phyloP scores from a whole-genome alignment of 2,113 vertebrate genomes.

The Polypterus bichir region DNA sequence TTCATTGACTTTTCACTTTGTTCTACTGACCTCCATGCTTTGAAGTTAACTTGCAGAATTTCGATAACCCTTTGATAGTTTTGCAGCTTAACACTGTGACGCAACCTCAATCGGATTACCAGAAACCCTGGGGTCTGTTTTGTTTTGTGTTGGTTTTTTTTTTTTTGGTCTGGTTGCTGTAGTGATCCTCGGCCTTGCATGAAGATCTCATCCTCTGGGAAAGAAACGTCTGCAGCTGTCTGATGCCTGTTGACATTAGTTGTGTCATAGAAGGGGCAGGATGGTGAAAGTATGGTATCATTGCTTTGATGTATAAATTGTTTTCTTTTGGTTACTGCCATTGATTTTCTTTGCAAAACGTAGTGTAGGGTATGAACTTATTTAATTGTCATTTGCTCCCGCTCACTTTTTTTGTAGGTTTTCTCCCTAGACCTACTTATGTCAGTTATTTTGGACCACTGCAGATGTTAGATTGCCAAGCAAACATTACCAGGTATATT shows the following conservation, averaged over 20 bases:
- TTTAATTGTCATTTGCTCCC: slow-evolving; percentile 11
- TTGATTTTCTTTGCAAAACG: too few species aligned
- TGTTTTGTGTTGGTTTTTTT: slow-evolving; percentile 32
- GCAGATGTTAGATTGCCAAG: slow-evolving; percentile 14
- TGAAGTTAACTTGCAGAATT: slow-evolving; percentile 20
- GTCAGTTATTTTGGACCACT: slow-evolving; percentile 13
- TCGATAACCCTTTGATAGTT: slow-evolving; percentile 52
- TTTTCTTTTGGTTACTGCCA: too few species aligned
- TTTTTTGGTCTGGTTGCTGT: slow-evolving; percentile 64
- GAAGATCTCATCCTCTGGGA: slow-evolving; percentile 44
- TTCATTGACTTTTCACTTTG: too few species aligned
- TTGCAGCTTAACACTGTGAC: slow-evolving; percentile 46
- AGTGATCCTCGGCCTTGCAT: slow-evolving; percentile 48
- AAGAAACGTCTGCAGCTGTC: slow-evolving; percentile 36
- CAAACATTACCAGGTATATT: slow-evolving; percentile 38
- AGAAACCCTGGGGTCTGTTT: slow-evolving; percentile 39
- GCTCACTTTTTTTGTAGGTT: slow-evolving; percentile 1
- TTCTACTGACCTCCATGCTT: too few species aligned
- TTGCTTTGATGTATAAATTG: too few species aligned
- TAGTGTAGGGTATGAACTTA: too few species aligned
- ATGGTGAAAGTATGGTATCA: not conserved
- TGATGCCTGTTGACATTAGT: slow-evolving; percentile 25
- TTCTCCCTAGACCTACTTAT: not conserved
- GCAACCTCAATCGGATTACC: slow-evolving; percentile 53
- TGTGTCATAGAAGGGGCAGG: slow-evolving; percentile 12